Conservation (phyloP, 1,140 invertebrate genomes). For the Cheumatopsyche charites region DNA sequence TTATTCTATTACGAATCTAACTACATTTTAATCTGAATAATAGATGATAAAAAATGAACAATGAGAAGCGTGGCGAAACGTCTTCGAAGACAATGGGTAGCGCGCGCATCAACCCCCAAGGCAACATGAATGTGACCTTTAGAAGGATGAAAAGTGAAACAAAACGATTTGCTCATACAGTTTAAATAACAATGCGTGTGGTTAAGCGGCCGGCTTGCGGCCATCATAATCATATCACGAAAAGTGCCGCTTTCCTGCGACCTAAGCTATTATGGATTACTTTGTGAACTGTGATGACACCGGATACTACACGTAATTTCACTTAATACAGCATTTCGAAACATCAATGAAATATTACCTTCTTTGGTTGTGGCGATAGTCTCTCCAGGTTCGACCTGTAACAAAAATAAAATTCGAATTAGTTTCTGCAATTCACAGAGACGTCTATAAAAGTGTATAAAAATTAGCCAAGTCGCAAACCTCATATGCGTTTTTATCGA, state of each 20-base stretch:
- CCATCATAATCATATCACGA: constrained; percentile 3
- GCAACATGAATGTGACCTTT: constrained; percentile 44
- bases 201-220: constrained; percentile 15
- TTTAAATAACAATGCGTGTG: constrained; percentile 34
- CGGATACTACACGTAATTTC: not conserved
- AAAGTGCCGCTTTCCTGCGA: not conserved
- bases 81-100: constrained; percentile 43
- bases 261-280: not conserved
- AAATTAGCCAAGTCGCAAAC: constrained; percentile 21
- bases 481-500: constrained; percentile 43
- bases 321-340: not conserved
- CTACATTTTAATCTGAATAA: constrained; percentile 24
- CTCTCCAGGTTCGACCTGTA: constrained; percentile 60
- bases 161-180: constrained; percentile 25
- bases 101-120: constrained; percentile 28
- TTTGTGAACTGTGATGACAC: not conserved
- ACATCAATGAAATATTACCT: constrained; percentile 50
- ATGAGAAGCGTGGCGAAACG: constrained; percentile 37
- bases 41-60: constrained; percentile 35
- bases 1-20: constrained; percentile 35
- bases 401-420: constrained; percentile 48
- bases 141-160: constrained; percentile 37
- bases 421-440: not conserved
- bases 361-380: constrained; percentile 62
- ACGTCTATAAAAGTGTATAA: constrained; percentile 32